Percentiles rank a stretch among this genome's conserved stretches.
Conservation (phyloP, 2,888 invertebrate species). For the Pemphredon lugubris region DNA sequence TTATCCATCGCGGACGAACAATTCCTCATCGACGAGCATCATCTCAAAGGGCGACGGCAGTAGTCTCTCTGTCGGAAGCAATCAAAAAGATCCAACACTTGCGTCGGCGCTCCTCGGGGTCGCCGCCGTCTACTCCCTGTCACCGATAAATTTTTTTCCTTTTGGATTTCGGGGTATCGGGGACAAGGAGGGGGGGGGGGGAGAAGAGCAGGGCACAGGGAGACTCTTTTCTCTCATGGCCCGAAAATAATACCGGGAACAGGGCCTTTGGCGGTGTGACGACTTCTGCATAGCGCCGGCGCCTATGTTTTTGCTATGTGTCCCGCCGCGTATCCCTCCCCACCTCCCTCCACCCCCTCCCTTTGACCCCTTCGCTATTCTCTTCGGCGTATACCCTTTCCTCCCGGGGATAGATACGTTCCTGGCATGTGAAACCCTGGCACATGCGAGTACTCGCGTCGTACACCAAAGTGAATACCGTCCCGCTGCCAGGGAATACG, state of each 20-base stretch:
- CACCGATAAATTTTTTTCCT: conserved; percentile 54
- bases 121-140: conserved; percentile 36
- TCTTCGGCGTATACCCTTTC: conserved; percentile 4
- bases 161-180: conserved; percentile 70
- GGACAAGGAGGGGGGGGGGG: too few species aligned
- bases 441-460: conserved; percentile 26
- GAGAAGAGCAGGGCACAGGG: too few species aligned
- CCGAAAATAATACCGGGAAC: conserved; percentile 72
- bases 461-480: conserved; percentile 15
- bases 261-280: conserved; percentile 75
- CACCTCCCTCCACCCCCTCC: background rate
- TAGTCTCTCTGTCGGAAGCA: conserved; percentile 50
- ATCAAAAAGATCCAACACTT: conserved; percentile 58
- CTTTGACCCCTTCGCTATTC: background rate
- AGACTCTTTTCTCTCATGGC: conserved; percentile 58
- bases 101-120: conserved; percentile 9
- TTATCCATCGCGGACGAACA: conserved; percentile 51
- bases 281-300: conserved; percentile 76
- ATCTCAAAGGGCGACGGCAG: conserved; percentile 52
- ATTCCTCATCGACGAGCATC: conserved; percentile 44
- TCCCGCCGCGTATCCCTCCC: conserved; percentile 55
- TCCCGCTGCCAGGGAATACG: conserved; percentile 11
- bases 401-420: conserved; percentile 10
- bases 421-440: conserved; percentile 42
- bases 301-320: conserved; percentile 75